Conservation (phyloP, 2,797 vertebrate species). For the Malacoctenus gilli region DNA sequence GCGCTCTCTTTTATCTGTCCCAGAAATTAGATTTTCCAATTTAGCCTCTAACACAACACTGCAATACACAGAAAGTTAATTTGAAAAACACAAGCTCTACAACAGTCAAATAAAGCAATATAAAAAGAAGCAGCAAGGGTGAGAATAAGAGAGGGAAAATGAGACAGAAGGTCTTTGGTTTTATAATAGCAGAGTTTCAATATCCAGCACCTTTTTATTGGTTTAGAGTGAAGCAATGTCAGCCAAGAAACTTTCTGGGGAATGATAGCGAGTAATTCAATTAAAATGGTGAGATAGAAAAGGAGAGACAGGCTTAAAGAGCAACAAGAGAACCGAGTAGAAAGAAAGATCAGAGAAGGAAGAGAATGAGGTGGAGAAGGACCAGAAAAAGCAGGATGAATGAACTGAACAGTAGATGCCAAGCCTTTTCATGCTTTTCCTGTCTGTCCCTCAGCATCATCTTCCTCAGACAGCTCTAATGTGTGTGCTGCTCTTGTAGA, state of each 20-base stretch:
- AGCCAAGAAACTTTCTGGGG: conserved; percentile 64
- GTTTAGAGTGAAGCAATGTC: conserved; percentile 55
- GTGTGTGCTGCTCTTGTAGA: conserved; percentile 66
- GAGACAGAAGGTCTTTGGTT: conserved; percentile 24
- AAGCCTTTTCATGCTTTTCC: conserved; percentile 54
- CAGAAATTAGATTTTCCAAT: conserved; percentile 61
- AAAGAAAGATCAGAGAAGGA: conserved; percentile 12
- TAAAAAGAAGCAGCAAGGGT: conserved; percentile 4
- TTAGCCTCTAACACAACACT: conserved; percentile 50
- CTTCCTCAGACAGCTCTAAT: conserved; percentile 67
- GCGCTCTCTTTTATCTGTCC: conserved; percentile 39
- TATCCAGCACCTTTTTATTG: conserved; percentile 55
- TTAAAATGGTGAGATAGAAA: conserved; percentile 60
- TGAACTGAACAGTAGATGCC: conserved; percentile 40
- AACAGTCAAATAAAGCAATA: conserved; percentile 29
- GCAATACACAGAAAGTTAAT: conserved; percentile 39
- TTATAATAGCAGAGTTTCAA: conserved; percentile 45
- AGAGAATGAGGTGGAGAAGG: conserved; percentile 25
- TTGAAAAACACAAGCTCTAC: conserved; percentile 28
- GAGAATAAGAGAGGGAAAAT: conserved; percentile 18
- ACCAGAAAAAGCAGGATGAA: conserved; percentile 48
- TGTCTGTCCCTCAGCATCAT: conserved; percentile 49
- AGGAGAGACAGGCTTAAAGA: conserved; percentile 47
- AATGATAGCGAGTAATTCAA: conserved; percentile 64
- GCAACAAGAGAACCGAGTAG: conserved; percentile 31